phyloP scores from a whole-genome alignment of 2,113 vertebrate species.

The Archocentrus centrarchus region DNA sequence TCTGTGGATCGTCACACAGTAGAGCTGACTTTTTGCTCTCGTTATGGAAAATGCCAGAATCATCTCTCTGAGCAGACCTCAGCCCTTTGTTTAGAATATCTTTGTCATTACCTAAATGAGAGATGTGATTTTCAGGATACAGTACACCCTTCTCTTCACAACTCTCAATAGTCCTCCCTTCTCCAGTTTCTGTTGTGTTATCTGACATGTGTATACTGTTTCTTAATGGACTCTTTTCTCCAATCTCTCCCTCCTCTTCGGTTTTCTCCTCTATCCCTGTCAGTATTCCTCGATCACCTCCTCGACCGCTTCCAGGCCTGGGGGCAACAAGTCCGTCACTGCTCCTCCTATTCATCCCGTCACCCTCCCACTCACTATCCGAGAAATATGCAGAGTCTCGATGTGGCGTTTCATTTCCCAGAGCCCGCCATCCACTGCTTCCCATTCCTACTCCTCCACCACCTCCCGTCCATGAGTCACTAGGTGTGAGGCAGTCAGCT shows the following conservation, averaged over 20 bases:
- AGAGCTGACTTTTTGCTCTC: conserved; percentile 45
- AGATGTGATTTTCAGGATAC: conserved; percentile 34
- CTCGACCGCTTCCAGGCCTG: conserved; percentile 69
- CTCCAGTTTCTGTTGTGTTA: conserved; percentile 11
- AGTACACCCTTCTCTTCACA: conserved; percentile 13
- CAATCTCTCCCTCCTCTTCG: conserved; percentile 75
- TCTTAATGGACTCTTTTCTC: conserved; percentile 53
- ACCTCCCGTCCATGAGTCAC: conserved; percentile 80
- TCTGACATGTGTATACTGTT: conserved; percentile 27
- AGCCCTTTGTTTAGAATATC: conserved; percentile 53
- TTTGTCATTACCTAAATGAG: conserved; percentile 20
- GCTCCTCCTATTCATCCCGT: conserved; percentile 75
- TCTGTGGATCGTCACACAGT: conserved; percentile 46
- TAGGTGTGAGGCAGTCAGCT: conserved; percentile 81
- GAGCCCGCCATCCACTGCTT: conserved; percentile 80
- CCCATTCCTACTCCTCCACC: conserved; percentile 74
- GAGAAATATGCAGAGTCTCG: conserved; percentile 89
- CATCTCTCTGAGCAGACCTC: conserved; percentile 55
- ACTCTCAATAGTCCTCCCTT: conserved; percentile 20
- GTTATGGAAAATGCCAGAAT: conserved; percentile 64
- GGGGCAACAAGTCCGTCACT: conserved; percentile 67
- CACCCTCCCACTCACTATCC: conserved; percentile 84
- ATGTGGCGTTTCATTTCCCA: conserved; percentile 83
- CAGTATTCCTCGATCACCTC: conserved; percentile 75
- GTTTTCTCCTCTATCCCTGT: conserved; percentile 82